phyloP scores from a whole-genome alignment of 2,113 vertebrate genomes.

The Capreolus pygargus region DNA sequence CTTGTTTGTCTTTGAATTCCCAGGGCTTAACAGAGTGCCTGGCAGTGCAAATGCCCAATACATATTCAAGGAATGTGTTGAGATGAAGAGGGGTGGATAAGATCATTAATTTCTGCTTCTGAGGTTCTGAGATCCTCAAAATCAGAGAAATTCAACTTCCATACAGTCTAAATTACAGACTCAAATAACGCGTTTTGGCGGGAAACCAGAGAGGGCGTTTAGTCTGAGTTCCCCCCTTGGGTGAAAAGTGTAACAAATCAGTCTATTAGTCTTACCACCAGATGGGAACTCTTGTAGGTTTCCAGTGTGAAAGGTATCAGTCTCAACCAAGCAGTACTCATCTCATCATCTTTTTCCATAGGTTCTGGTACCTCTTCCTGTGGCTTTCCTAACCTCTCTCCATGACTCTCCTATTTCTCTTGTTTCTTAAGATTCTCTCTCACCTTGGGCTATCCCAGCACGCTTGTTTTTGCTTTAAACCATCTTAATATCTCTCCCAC shows the following conservation, averaged over 20 bases:
- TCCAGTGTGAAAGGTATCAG: background rate
- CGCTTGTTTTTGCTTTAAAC: background rate
- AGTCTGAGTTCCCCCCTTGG: background rate
- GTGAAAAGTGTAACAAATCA: background rate
- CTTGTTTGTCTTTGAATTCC: background rate
- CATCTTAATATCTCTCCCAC: background rate
- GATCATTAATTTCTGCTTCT: background rate
- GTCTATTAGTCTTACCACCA: background rate
- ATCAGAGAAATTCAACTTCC: constrained; percentile 16
- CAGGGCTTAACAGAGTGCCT: background rate
- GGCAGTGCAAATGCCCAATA: background rate
- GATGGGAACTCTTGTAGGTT: background rate
- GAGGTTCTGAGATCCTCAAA: background rate
- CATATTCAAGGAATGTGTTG: background rate
- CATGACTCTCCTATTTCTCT: background rate
- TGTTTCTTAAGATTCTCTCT: background rate
- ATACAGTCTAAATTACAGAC: background rate
- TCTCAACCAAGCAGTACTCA: background rate
- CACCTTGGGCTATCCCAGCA: background rate
- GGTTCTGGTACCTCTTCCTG: background rate
- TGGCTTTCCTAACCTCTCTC: background rate
- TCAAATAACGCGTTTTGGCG: background rate
- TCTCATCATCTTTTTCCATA: background rate
- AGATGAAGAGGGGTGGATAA: background rate
- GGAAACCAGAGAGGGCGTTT: background rate